Evolutionary conservation across 2,888 invertebrate genomes (phyloP), one percentile per base, ranked within the genome.

Genomic region (Phengaris arion): DNA sequence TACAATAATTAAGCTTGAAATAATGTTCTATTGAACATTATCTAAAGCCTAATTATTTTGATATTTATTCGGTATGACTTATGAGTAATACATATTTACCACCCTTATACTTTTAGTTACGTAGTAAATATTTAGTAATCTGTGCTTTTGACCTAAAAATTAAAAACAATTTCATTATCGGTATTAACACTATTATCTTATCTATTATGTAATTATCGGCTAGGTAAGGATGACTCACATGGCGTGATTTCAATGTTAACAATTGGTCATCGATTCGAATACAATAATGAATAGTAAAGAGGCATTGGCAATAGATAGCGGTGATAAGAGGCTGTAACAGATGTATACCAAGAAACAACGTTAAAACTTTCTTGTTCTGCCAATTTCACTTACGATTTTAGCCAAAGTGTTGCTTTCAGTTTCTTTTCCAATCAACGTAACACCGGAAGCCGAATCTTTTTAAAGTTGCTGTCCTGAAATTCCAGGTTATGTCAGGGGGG

Each of bases 141-240:
- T 22, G 22, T 22, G 22, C 22, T 22, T 22, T 22, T 22, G 22
- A 22, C 22, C 1, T 22, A 22, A 10, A 64, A 12, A 64, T 64
- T 64, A 9, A 64, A 64, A 22, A 35, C 59, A 22, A 64, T 22
- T 10, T 22, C 15, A 57, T 57, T 64, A 64, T 59, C 59, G 3
- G 59, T 35, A 35, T 22, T 22, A 6, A 46, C 46, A 46, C 46
- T 10, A 64, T 64, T 64, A 35, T 64, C 12, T 45, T 13, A 64
- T 13, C 46, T 10, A 64, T 64, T 64, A 35, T 64, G 35, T 45
- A 45, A 64, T 13, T 64, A 64, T 2, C 35, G 12, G 12, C 35
- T 64, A 64, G 35, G 12, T 64, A 64, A 35, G 35, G 12, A 64
- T 64, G 64, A 64, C 64, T 64, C 64, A 64, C 22, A 64, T 64